phyloP scores from a whole-genome alignment of 2,113 vertebrate species.

The Megaptera novaeangliae region DNA sequence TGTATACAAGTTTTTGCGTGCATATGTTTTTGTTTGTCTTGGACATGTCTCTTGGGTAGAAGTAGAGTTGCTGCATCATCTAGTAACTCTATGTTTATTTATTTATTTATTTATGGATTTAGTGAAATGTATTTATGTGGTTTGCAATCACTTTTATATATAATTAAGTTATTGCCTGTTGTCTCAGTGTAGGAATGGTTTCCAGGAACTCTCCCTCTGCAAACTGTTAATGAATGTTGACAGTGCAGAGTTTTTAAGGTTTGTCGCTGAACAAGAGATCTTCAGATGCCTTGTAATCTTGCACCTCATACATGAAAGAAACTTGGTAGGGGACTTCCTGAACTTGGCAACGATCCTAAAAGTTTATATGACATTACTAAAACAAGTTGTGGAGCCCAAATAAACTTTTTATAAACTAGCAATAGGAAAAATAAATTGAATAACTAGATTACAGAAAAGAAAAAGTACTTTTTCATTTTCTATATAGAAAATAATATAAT shows the following conservation, averaged over 20 bases:
- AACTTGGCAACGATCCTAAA: not conserved
- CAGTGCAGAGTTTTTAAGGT: not conserved
- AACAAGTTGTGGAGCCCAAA: too few species aligned
- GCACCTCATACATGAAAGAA: not conserved
- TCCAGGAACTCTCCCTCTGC: not conserved
- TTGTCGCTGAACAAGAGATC: not conserved
- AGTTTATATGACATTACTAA: not conserved
- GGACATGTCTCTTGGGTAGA: not conserved
- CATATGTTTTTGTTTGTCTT: not conserved
- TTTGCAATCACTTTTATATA: not conserved
- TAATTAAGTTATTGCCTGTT: not conserved
- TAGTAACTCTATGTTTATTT: not conserved
- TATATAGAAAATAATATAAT: too few species aligned
- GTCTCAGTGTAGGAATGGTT: not conserved
- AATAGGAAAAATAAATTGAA: too few species aligned
- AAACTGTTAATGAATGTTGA: not conserved
- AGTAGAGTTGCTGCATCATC: not conserved
- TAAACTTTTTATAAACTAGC: too few species aligned
- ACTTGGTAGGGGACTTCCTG: not conserved
- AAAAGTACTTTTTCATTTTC: too few species aligned
- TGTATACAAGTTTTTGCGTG: not conserved
- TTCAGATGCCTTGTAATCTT: not conserved
- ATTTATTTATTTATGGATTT: not conserved
- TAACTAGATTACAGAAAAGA: too few species aligned
- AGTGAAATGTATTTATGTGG: not conserved